These are phyloP conservation scores for Nylanderia fulva DNA, from an alignment of 1,140 invertebrate genomes.

Conservation along the genomic window DNA sequence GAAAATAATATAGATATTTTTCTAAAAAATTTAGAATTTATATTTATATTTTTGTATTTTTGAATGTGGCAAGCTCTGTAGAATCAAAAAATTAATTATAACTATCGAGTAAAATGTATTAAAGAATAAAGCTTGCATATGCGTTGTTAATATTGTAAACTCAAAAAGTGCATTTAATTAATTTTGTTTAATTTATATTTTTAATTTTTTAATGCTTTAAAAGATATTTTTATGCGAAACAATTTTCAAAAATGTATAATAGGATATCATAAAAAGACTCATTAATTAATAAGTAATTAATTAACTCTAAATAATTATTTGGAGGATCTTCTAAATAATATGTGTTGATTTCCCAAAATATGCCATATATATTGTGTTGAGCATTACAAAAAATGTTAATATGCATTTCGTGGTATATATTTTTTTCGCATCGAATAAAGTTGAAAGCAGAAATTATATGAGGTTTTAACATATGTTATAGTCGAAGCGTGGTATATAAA, in stretches of 20 bases:
- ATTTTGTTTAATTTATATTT: too few relatives aligned
- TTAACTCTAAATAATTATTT: too few relatives aligned
- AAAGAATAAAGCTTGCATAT: slow-evolving; percentile 2
- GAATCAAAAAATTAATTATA: slow-evolving; percentile 18
- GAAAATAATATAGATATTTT: slow-evolving; percentile 2
- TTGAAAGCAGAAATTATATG: background rate
- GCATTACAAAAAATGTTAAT: background rate
- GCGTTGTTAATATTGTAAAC: background rate
- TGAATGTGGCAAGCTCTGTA: background rate
- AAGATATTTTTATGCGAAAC: background rate
- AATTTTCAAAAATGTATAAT: background rate
- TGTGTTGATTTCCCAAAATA: background rate
- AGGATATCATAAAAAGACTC: background rate
- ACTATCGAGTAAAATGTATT: background rate
- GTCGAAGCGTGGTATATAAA: slow-evolving; percentile 15
- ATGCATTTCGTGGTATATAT: background rate
- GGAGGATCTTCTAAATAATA: background rate
- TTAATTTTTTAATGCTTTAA: background rate
- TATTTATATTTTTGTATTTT: background rate
- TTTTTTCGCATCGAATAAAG: background rate
- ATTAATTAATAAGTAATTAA: too few relatives aligned
- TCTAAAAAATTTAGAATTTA: slow-evolving; percentile 16
- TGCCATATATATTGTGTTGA: background rate
- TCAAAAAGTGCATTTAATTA: background rate
- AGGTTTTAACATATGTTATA: background rate